Base-by-base conservation (phyloP, 2,888 invertebrate genomes). In the Argyra leucocephala region DNA sequence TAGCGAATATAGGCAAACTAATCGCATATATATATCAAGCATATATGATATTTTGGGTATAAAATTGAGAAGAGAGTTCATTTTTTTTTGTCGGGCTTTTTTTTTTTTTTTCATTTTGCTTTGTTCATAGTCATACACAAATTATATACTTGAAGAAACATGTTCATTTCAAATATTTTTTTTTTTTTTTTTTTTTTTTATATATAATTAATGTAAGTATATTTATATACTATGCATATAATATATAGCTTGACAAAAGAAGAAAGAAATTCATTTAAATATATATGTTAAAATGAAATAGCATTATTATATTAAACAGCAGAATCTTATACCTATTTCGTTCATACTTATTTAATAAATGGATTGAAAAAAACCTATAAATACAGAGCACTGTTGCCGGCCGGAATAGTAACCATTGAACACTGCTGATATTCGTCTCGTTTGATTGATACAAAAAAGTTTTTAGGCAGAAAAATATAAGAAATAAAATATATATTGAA, bases 401-500 rank as follows among this genome's bases (percentile, higher is more conserved):
- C 78, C 77, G 78, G 73, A 74, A 76, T 74, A 78, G 78, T 78
- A 76, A 78, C 76, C 76, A 76, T 75, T 74, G 73, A 77, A 75
- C 75, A 76, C 73, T 76, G 76, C 74, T 74, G 72, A 69, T 69
- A 70, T 71, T 73, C 71, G 72, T 70, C 66, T 70, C 69, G 69
- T 70, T 71, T 70, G 65, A 67, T 66, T 66, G 66, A 69, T 64
- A 67, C 65, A 66, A 64, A 65, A 64, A 66, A 67, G 65, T 64
- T 67, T 31, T 31, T 31, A 31, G 31, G 9, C 7, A 31, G 1
- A 31, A 61, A 23, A 61, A 61, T 26, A 61, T 2, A 61, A 31
- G 10, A n/a, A 61, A 61, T 1, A 59, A 59, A 23, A 23, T 22
- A 12, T 59, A 57, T 6, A n/a, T n/a, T n/a, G n/a, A 57, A 6